A percentile compares a stretch with the other conserved stretches of the same genome.
Evolutionary conservation across 1,140 invertebrate species (phyloP).

Genomic region (Onthophagus taurus): DNA sequence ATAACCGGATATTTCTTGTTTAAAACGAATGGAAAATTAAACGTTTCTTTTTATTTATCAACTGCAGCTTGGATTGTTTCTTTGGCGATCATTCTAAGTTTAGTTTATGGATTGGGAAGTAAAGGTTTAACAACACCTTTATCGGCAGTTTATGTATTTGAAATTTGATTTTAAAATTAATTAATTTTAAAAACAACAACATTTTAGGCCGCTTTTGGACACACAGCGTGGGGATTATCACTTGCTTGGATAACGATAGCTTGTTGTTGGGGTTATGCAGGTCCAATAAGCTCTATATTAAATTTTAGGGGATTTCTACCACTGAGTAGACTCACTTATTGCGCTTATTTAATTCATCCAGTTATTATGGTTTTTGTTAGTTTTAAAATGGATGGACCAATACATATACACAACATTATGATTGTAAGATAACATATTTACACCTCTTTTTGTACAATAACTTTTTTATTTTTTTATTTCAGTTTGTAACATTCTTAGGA

Average conservation of each 20-base stretch:
- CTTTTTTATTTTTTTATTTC: slow-evolving; percentile 29
- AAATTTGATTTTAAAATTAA: background rate
- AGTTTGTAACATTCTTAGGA: slow-evolving; percentile 69
- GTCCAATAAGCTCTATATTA: slow-evolving; percentile 61
- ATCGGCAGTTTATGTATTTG: slow-evolving; percentile 56
- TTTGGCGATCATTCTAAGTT: slow-evolving; percentile 45
- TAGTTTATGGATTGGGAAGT: slow-evolving; percentile 71
- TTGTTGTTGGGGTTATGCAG: slow-evolving; percentile 66
- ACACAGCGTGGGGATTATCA: slow-evolving; percentile 63
- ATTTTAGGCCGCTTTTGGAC: slow-evolving; percentile 47
- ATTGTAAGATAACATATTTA: slow-evolving; percentile 44
- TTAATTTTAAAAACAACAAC: background rate
- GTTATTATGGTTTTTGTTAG: slow-evolving; percentile 70
- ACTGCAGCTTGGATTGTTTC: slow-evolving; percentile 52
- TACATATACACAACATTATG: slow-evolving; percentile 62
- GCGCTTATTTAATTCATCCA: slow-evolving; percentile 83
- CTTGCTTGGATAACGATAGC: slow-evolving; percentile 74
- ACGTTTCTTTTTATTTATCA: slow-evolving; percentile 49
- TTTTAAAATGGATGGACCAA: slow-evolving; percentile 65
- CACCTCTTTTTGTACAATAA: background rate
- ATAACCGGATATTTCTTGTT: slow-evolving; percentile 64
- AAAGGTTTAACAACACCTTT: slow-evolving; percentile 54
- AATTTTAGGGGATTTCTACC: slow-evolving; percentile 73
- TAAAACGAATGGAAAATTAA: slow-evolving; percentile 56
- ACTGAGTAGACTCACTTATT: slow-evolving; percentile 81